Evolutionary conservation across 2,113 vertebrate genomes (phyloP).

Genomic region (Cricetomys ansorgei): DNA sequence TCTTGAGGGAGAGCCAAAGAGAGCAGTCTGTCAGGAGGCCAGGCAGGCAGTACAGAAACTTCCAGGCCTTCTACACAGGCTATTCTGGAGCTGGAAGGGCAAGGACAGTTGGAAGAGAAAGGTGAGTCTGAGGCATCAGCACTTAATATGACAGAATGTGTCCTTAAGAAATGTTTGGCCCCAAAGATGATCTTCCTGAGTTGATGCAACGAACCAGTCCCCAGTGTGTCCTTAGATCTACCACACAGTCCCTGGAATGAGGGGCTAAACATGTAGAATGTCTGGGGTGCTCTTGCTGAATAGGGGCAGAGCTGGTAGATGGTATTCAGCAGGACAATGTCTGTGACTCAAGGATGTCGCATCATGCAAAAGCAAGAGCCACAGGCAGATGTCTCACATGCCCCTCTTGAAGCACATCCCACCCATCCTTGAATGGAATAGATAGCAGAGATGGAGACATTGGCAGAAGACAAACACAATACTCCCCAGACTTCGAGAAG

Average conservation of each 20-base stretch:
- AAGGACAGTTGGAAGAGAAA: neutral
- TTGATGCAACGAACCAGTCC: fast-evolving
- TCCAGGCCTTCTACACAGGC: neutral
- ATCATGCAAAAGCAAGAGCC: fast-evolving
- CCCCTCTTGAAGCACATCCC: fast-evolving
- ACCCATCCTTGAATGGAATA: fast-evolving
- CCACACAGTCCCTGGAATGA: neutral
- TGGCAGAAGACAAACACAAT: neutral
- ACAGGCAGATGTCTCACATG: fast-evolving
- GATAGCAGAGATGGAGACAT: fast-evolving
- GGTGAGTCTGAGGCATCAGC: fast-evolving
- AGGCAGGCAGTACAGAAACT: fast-evolving
- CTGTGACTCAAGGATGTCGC: fast-evolving
- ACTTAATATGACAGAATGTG: fast-evolving
- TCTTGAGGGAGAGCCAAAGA: no score
- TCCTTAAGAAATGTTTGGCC: fast-evolving
- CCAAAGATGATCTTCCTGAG: neutral
- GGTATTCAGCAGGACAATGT: neutral
- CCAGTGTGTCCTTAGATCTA: neutral
- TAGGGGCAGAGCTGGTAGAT: neutral
- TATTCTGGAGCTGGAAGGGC: neutral
- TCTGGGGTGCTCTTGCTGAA: no score
- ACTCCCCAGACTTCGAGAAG: neutral
- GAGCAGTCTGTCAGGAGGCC: neutral
- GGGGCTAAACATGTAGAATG: neutral